Base-by-base conservation (phyloP, 2,113 vertebrate species). In the Uria aalge region DNA sequence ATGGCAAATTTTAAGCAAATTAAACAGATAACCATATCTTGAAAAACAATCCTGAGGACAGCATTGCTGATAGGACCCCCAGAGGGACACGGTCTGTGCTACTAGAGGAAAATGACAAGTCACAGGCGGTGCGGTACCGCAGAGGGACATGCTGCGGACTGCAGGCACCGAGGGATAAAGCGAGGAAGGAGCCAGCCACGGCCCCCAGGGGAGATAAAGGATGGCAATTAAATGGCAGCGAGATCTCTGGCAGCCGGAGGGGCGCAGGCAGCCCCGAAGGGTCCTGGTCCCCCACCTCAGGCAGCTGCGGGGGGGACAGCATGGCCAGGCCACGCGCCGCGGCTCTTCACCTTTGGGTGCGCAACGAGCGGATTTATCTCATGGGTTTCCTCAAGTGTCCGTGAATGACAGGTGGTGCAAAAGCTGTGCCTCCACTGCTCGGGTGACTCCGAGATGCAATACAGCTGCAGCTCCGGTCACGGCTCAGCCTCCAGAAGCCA, bases 1-100 rank as follows among this genome's bases (percentile, higher is more conserved):
- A 79, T 43, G 88, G 62, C 83, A 89, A 45, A 79, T 79, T 91
- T 95, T 96, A 76, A 96, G 92, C 90, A 94, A 88, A 96, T 96
- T 96, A 96, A 96, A 95, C 84, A 11, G 85, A 96, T 95, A 96
- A 95, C 53, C 15, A 0, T 29, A 38, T 55, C 14, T 76, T 73
- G 80, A 40, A 69, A 92, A 93, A 86, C 71, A 92, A 40, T 71
- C 20, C 81, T 64, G 48, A 79, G 94, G 89, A 90, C 60, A 95
- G 74, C 45, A 62, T 0, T 40, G 86, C 89, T 90, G 89, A 74
- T 0, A 62, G 93, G 67, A 82, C 45, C 45, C 89, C 82, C 38
- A 80, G 87, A 97, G 84, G 94, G 71, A 88, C 77, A 69, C 0
- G 3, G 71, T 63, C 80, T 26, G 3, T 38, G 72, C n/a, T 60